phyloP scores from a whole-genome alignment of 2,797 vertebrate species.

The Lepus oiostolus region DNA sequence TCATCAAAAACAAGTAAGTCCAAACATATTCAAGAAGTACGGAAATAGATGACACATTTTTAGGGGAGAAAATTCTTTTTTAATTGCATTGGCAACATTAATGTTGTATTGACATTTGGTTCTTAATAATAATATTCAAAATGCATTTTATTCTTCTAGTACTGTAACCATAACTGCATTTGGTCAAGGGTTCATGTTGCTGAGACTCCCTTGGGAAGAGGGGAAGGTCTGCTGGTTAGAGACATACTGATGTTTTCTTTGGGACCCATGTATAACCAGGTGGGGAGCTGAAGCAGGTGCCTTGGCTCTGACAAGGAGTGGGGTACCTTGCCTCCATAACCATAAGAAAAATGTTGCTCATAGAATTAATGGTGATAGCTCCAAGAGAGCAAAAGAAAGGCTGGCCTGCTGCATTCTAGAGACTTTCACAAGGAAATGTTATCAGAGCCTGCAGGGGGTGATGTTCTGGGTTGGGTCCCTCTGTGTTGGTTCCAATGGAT shows the following conservation, averaged over 20 bases:
- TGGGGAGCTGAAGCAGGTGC: slow-evolving; percentile 54
- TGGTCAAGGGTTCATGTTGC: not conserved
- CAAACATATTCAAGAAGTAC: not conserved
- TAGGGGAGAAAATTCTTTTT: not conserved
- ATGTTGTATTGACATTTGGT: slow-evolving; percentile 85
- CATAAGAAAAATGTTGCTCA: slow-evolving; percentile 50
- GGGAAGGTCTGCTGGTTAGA: slow-evolving; percentile 68
- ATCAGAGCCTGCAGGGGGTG: slow-evolving; percentile 94
- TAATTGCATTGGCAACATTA: slow-evolving; percentile 62
- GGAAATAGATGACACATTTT: not conserved
- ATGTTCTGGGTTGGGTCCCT: slow-evolving; percentile 95
- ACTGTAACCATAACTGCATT: not conserved
- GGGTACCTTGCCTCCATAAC: slow-evolving; percentile 59
- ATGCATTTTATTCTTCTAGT: slow-evolving; percentile 47
- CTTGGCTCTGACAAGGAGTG: not conserved
- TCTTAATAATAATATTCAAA: not conserved
- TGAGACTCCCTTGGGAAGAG: slow-evolving; percentile 57
- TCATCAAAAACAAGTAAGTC: not conserved
- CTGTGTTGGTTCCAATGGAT: slow-evolving; percentile 89
- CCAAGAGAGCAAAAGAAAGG: slow-evolving; percentile 60
- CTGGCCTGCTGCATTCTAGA: slow-evolving; percentile 63
- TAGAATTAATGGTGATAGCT: slow-evolving; percentile 57
- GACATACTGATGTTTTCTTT: slow-evolving; percentile 73
- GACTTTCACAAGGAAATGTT: slow-evolving; percentile 97
- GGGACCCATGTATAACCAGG: slow-evolving; percentile 69